A percentile compares a stretch with the other conserved stretches of the same genome.
phyloP scores from a whole-genome alignment of 2,888 invertebrate genomes.

The Crossocerus cetratus region DNA sequence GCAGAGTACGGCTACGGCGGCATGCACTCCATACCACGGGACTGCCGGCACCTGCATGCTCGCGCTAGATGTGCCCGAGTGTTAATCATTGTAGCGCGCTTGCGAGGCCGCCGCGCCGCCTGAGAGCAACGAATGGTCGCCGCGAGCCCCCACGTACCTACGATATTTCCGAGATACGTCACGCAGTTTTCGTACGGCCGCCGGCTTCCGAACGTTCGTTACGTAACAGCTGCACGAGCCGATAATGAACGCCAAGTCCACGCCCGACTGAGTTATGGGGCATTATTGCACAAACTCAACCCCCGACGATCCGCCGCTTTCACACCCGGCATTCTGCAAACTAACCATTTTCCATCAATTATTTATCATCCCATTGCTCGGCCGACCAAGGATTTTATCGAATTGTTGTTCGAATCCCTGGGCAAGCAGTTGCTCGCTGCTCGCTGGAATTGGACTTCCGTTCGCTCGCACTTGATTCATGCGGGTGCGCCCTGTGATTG shows the following conservation, averaged over 20 bases:
- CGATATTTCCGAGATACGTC: conserved; percentile 38
- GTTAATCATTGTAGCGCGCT: not conserved
- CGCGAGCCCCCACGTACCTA: conserved; percentile 17
- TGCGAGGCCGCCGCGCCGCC: not conserved
- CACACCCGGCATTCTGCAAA: too few relatives aligned
- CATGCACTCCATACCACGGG: too few relatives aligned
- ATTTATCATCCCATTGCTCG: too few relatives aligned
- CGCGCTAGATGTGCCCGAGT: not conserved
- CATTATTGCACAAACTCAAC: conserved; percentile 27
- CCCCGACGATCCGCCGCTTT: too few relatives aligned
- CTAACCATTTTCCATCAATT: too few relatives aligned
- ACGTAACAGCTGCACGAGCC: conserved; percentile 56
- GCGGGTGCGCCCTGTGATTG: not conserved
- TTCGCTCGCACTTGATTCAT: not conserved
- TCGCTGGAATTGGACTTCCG: not conserved
- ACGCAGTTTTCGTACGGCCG: conserved; percentile 25
- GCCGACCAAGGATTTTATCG: too few relatives aligned
- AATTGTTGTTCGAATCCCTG: not conserved
- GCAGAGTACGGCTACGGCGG: too few relatives aligned
- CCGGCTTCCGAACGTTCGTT: conserved; percentile 49
- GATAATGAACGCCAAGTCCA: conserved; percentile 66
- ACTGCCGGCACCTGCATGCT: not conserved
- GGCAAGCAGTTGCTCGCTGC: not conserved
- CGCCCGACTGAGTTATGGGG: conserved; percentile 34
- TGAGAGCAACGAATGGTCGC: not conserved